Base-by-base conservation (phyloP, 2,113 vertebrate genomes). In the Formicarius rufipectus region DNA sequence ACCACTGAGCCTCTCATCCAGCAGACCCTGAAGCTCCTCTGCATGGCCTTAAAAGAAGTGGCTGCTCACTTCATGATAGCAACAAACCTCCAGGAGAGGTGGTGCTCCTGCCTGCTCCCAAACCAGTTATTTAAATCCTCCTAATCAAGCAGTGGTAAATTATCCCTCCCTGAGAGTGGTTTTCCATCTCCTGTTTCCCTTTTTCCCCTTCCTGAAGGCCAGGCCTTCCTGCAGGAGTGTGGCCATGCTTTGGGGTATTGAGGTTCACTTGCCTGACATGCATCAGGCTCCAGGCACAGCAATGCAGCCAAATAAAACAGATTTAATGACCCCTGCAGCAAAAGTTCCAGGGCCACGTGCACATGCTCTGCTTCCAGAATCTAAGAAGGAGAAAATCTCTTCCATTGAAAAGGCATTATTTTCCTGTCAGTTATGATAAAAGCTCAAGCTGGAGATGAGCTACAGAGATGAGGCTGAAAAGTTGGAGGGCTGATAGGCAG, bases 11-110 rank as follows among this genome's bases (percentile, higher is more conserved):
- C 67, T 49, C 12, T 39, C 28, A 18, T 50, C 66, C 33, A 4
- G 5, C 8, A 14, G 17, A 23, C 7, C 76, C 25, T 1, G 0
- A 15, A 25, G 56, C 73, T 81, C 78, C 77, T 63, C 35, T 35
- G 18, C 42, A 12, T 0, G 0, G 8, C 16, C 74, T 69, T 33
- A 42, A 67, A 67, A 53, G 12, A n/a, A 53, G 3, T 1, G 0
- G 9, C 83, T 47, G 47, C 47, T 92, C 12, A 2, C 12, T 76
- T 44, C 40, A 7, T n/a, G 35, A 64, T 3, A 47, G 17, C 30
- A 52, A 44, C 0, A 3, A n/a, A n/a, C n/a, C n/a, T n/a, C n/a
- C n/a, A n/a, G n/a, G n/a, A n/a, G n/a, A n/a, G n/a, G 23, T 2
- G 2, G 27, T 8, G 37, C 33, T 60, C 30, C 47, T 11, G 7